Evolutionary conservation across 2,113 vertebrate genomes (phyloP), one percentile per base, ranked within the genome.

Genomic region (Eulacestoma nigropectus): DNA sequence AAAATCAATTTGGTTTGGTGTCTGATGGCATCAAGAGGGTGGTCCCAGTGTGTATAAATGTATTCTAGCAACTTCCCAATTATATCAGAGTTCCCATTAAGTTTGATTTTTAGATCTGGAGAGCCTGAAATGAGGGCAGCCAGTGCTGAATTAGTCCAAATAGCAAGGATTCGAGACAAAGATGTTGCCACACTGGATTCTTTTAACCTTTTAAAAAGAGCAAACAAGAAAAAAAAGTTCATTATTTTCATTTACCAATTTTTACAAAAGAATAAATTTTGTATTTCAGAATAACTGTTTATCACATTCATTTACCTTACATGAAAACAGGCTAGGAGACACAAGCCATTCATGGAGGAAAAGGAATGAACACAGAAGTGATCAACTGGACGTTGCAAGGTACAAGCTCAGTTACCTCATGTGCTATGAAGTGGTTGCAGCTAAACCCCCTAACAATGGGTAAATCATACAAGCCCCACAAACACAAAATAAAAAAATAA

Each of bases 21-120:
- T 64, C 99, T 98, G 49, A 99, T 98, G 30, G 98, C 99, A 73
- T 99, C 99, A 50, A 99, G 73, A 4, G 99, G 99, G 91, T 99
- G 99, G 62, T 99, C 99, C 99, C 99, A 99, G 96, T 99, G 98
- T 22, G 98, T 98, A 87, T 99, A 99, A 84, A 99, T 96, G 57
- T 99, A 99, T 73, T 99, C 98, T 93, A 99, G 97, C 64, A 99
- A 97, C 84, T 89, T 97, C 16, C 53, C 93, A 25, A 96, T 96
- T 35, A 98, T 62, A 22, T 93, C 97, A 0, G 99, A 98, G 57
- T 96, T 98, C 20, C 99, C 99, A 13, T 91, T 96, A 76, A 99
- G 97, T 68, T 93, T 96, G 15, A 73, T 44, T 93, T 96, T 98
- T 42, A 99, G 97, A 87, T 74, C 42, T 59, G 87, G 42, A 29